A percentile compares a stretch with the other conserved stretches of the same genome.
These are phyloP conservation scores for Pteria penguin DNA, from an alignment of 2,888 invertebrate species.

Conservation along the genomic window DNA sequence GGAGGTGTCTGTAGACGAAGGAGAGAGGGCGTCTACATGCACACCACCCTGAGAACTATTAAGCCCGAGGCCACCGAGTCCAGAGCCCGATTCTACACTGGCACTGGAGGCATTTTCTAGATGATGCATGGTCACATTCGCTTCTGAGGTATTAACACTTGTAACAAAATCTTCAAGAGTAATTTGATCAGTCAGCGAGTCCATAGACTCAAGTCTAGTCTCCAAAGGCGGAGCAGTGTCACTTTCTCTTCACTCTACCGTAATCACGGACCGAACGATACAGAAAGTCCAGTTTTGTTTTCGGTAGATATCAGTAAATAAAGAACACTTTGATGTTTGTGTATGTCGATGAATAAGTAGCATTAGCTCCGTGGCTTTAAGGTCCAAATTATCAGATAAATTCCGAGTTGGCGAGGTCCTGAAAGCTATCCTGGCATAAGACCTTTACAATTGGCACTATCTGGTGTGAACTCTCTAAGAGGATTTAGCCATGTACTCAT, in stretches of 20 bases:
- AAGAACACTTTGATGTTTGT: slow-evolving; percentile 21
- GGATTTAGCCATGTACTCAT: slow-evolving; percentile 18
- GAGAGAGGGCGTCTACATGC: slow-evolving; percentile 31
- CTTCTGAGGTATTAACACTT: slow-evolving; percentile 36
- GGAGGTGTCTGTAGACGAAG: slow-evolving; percentile 43
- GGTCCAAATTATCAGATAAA: slow-evolving; percentile 13
- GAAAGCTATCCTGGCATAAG: not conserved
- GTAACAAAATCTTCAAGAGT: slow-evolving; percentile 70
- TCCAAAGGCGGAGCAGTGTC: not conserved
- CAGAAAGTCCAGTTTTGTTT: slow-evolving; percentile 5
- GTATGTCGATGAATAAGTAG: not conserved
- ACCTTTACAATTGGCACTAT: not conserved
- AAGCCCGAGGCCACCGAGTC: slow-evolving; percentile 19
- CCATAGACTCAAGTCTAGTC: slow-evolving; percentile 59
- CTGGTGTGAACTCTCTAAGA: slow-evolving; percentile 13
- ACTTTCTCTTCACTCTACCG: not conserved
- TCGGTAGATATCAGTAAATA: slow-evolving; percentile 13
- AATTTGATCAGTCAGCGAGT: slow-evolving; percentile 70
- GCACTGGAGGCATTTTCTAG: slow-evolving; percentile 32
- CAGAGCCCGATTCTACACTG: slow-evolving; percentile 4
- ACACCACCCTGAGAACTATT: slow-evolving; percentile 28
- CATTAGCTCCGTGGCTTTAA: slow-evolving; percentile 4
- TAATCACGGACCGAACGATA: not conserved
- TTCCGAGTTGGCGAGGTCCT: not conserved
- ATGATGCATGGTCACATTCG: slow-evolving; percentile 60